A percentile compares a stretch with the other conserved stretches of the same genome.
phyloP scores from a whole-genome alignment of 2,113 vertebrate species.

The Tichodroma muraria region DNA sequence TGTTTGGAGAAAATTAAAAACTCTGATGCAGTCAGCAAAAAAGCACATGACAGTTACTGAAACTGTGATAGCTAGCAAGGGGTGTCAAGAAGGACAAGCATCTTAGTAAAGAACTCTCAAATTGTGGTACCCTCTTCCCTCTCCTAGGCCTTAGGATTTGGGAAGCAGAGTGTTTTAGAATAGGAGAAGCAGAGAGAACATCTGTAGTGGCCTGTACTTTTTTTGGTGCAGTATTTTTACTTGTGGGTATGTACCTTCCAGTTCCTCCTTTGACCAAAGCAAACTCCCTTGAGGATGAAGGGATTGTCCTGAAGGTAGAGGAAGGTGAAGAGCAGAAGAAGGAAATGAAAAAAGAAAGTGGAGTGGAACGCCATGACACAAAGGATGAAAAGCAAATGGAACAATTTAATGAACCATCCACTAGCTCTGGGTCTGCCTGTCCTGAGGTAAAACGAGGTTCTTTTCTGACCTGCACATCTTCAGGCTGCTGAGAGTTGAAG shows the following conservation, averaged over 20 bases:
- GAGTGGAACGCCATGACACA: not conserved
- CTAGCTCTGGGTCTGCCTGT: conserved; percentile 65
- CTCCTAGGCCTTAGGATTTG: not conserved
- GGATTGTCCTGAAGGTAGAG: conserved; percentile 57
- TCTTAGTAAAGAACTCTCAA: not conserved
- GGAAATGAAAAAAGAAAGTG: conserved; percentile 56
- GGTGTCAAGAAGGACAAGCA: not conserved
- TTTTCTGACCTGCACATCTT: not conserved
- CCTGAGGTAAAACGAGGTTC: conserved; percentile 44
- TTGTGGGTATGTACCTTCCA: not conserved
- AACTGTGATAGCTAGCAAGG: not conserved
- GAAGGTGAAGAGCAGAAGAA: conserved; percentile 58
- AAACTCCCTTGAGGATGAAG: conserved; percentile 62
- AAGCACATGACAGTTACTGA: not conserved
- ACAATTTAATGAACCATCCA: conserved; percentile 66
- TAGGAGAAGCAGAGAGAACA: not conserved
- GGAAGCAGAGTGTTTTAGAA: not conserved
- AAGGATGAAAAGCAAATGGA: conserved; percentile 53
- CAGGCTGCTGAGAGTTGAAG: not conserved
- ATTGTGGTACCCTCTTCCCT: not conserved
- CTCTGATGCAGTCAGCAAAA: not conserved
- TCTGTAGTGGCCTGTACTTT: not conserved
- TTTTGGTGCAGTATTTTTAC: not conserved
- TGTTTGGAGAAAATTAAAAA: not conserved
- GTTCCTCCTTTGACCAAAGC: conserved; percentile 68